Evolutionary conservation across 2,888 invertebrate species (phyloP).

Genomic region (Teinopalpus imperialis): DNA sequence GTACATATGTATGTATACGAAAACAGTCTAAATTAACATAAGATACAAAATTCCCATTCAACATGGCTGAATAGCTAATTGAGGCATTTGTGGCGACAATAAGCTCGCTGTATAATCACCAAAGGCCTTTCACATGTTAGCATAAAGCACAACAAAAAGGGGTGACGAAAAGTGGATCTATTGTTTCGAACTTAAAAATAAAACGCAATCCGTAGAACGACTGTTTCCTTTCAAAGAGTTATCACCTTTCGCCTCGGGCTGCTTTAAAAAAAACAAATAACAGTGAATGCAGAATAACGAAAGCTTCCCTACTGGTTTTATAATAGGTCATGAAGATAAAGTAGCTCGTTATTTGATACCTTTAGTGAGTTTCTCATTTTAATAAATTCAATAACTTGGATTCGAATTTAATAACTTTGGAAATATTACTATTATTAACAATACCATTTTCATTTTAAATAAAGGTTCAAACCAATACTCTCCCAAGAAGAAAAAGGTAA

Average conservation of each 20-base stretch:
- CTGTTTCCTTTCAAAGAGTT: constrained; percentile 25
- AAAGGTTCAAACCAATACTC: too few species aligned
- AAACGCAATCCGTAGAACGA: constrained; percentile 21
- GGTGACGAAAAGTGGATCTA: constrained; percentile 16
- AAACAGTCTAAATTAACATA: too few species aligned
- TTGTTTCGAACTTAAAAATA: constrained; percentile 24
- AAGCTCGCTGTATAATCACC: constrained; percentile 1
- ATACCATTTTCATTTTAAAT: too few species aligned
- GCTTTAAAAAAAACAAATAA: constrained; percentile 16
- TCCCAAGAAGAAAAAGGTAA: background rate
- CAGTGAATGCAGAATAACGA: constrained; percentile 17
- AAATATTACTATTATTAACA: too few species aligned
- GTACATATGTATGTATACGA: too few species aligned
- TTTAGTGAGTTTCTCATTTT: too few species aligned
- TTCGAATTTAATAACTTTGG: too few species aligned
- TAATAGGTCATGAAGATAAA: constrained; percentile 9
- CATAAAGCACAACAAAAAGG: constrained; percentile 9
- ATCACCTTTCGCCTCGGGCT: constrained; percentile 21
- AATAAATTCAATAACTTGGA: too few species aligned
- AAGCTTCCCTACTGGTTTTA: constrained; percentile 12
- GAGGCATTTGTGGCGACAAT: background rate
- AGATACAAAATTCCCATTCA: too few species aligned
- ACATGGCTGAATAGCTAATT: too few species aligned
- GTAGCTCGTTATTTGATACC: too few species aligned
- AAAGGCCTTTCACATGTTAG: constrained; percentile 1